Conservation (phyloP, 2,888 invertebrate genomes). For the Patella caerulea region DNA sequence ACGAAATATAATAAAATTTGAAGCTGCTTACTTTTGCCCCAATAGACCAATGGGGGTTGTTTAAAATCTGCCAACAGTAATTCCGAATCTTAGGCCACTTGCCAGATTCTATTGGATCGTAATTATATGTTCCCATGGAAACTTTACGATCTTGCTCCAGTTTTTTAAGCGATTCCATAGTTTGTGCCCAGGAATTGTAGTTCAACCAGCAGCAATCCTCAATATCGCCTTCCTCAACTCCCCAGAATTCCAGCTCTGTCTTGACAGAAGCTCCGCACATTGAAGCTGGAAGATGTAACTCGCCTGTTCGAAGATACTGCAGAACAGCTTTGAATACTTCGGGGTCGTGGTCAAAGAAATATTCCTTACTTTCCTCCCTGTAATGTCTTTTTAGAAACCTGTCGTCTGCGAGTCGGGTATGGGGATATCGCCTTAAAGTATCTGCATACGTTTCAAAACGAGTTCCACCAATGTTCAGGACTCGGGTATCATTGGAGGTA, state of each 20-base stretch:
- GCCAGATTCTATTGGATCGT: background rate
- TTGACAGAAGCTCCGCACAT: slow-evolving; percentile 35
- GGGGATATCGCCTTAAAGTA: slow-evolving; percentile 30
- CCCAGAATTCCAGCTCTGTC: slow-evolving; percentile 57
- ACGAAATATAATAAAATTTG: background rate
- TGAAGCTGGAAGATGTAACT: slow-evolving; percentile 41
- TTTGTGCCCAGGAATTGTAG: slow-evolving; percentile 39
- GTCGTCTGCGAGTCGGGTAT: slow-evolving; percentile 34
- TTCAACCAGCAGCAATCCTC: slow-evolving; percentile 52
- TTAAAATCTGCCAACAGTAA: slow-evolving; percentile 47
- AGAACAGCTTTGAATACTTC: slow-evolving; percentile 51
- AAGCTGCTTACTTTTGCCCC: slow-evolving; percentile 47
- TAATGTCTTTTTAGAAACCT: slow-evolving; percentile 29
- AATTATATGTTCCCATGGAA: slow-evolving; percentile 2
- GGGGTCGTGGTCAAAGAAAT: slow-evolving; percentile 59
- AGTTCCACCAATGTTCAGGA: slow-evolving; percentile 32
- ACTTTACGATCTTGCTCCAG: slow-evolving; percentile 33
- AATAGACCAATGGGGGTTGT: slow-evolving; percentile 45
- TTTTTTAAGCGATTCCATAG: slow-evolving; percentile 27
- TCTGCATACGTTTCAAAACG: slow-evolving; percentile 25
- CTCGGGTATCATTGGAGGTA: background rate
- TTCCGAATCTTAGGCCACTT: background rate
- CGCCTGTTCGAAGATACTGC: slow-evolving; percentile 54
- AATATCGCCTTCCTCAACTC: slow-evolving; percentile 44
- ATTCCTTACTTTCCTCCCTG: slow-evolving; percentile 39